Base-by-base conservation (phyloP, 2,797 vertebrate genomes). In the Thunnus albacares region DNA sequence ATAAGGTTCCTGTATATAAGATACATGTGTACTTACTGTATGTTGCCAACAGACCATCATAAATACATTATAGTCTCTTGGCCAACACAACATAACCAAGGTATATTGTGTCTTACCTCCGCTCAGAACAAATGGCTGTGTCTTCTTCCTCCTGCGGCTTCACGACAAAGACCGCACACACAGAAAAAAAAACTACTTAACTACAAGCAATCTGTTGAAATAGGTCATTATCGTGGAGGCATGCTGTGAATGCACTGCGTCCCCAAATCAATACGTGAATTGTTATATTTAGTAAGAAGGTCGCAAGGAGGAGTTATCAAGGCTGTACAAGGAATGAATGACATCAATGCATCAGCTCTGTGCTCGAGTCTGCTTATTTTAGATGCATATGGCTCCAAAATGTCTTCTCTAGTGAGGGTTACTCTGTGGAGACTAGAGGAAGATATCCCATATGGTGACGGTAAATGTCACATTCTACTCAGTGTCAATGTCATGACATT, bases 271-370 rank as follows among this genome's bases (percentile, higher is more conserved):
- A 96, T 95, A 94, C 78, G 80, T 75, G 84, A 87, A 88, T 64
- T 70, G 84, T 92, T 95, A 94, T 95, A 94, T 94, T 90, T 93
- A 93, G 94, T 90, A 95, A 95, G 92, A 95, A 94, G 94, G 94
- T 95, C 94, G 84, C 41, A 60, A 90, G 92, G 91, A 94, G 93
- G 93, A 94, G 92, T 90, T 91, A 82, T 84, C 79, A 73, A 90
- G 68, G 77, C 75, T 85, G 88, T 52, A 60, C 57, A 70, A 83
- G 85, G 82, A 88, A 84, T 80, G 82, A 84, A 81, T 85, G 87
- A 90, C 92, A 93, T 93, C 86, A 86, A 66, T 66, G 71, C 62
- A 83, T 89, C 82, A 78, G 84, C 74, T 81, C 49, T 30, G 77
- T 33, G 69, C 76, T 71, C 57, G 64, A 78, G 81, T 62, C 75